Evolutionary conservation across 2,888 invertebrate genomes (phyloP).

Genomic region (Lobophora halterata): DNA sequence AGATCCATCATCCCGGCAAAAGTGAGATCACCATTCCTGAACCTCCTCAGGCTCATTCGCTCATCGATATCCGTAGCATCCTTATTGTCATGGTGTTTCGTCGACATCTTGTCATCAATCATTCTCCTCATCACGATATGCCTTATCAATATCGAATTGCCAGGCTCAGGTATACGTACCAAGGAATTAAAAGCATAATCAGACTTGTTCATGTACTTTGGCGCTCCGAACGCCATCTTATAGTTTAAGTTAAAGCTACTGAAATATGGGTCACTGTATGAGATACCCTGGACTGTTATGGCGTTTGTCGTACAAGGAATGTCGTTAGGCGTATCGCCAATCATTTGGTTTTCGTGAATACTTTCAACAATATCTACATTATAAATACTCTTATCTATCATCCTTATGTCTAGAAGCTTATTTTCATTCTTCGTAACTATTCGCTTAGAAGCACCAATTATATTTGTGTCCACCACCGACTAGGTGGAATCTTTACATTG

Average conservation of each 20-base stretch:
- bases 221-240: conserved; percentile 79
- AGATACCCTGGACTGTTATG: conserved; percentile 83
- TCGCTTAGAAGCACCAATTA: conserved; percentile 81
- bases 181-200: conserved; percentile 82
- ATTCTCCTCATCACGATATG: conserved; percentile 24
- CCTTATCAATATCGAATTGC: conserved; percentile 42
- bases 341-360: conserved; percentile 82
- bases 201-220: conserved; percentile 82
- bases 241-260: conserved; percentile 82
- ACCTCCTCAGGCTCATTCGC: conserved; percentile 53
- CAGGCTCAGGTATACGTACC: conserved; percentile 79
- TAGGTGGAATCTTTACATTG: conserved; percentile 82
- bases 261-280: conserved; percentile 82
- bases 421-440: conserved; percentile 77
- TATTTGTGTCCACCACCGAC: conserved; percentile 81
- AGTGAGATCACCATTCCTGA: conserved; percentile 75
- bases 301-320: conserved; percentile 82
- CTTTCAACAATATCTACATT: conserved; percentile 80
- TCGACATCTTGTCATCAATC: conserved; percentile 56
- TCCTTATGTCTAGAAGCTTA: conserved; percentile 79
- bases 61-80: conserved; percentile 51
- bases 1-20: conserved; percentile 72
- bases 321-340: conserved; percentile 80
- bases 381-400: conserved; percentile 81
- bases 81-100: conserved; percentile 76